Conservation (phyloP, 2,888 invertebrate species). For the Galeruca laticollis region DNA sequence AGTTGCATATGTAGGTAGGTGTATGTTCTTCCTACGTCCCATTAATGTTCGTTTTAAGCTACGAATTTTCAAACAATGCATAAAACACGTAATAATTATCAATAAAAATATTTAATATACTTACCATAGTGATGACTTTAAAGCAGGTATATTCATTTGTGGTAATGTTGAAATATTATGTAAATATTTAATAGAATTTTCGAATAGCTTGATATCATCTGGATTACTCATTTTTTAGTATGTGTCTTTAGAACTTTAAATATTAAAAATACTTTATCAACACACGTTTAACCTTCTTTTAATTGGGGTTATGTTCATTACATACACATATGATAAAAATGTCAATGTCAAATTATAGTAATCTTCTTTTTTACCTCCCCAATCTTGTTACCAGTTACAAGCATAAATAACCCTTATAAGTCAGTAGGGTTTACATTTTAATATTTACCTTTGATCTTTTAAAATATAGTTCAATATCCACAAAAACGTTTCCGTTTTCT, state of each 20-base stretch:
- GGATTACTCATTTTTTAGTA: conserved; percentile 18
- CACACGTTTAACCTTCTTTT: neutral
- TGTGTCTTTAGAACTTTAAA: neutral
- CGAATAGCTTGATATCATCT: conserved; percentile 30
- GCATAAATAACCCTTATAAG: too few relatives aligned
- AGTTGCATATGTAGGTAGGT: conserved; percentile 35
- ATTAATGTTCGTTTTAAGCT: conserved; percentile 44
- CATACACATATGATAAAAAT: too few relatives aligned
- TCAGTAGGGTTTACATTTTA: too few relatives aligned
- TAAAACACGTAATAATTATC: conserved; percentile 7
- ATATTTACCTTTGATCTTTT: too few relatives aligned
- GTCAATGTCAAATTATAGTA: too few relatives aligned
- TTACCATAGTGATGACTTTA: conserved; percentile 43
- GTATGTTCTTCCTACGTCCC: conserved; percentile 35
- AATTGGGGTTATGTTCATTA: too few relatives aligned
- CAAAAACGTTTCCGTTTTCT: too few relatives aligned
- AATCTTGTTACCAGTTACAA: too few relatives aligned
- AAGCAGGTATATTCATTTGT: conserved; percentile 34
- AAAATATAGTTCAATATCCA: too few relatives aligned
- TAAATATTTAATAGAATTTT: conserved; percentile 42
- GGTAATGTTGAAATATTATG: conserved; percentile 37
- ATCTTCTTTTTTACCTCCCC: too few relatives aligned
- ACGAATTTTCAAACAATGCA: conserved; percentile 9
- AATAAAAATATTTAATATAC: conserved; percentile 15
- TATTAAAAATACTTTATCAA: neutral